Conservation (phyloP, 2,113 vertebrate species). For the Lagenorhynchus albirostris region DNA sequence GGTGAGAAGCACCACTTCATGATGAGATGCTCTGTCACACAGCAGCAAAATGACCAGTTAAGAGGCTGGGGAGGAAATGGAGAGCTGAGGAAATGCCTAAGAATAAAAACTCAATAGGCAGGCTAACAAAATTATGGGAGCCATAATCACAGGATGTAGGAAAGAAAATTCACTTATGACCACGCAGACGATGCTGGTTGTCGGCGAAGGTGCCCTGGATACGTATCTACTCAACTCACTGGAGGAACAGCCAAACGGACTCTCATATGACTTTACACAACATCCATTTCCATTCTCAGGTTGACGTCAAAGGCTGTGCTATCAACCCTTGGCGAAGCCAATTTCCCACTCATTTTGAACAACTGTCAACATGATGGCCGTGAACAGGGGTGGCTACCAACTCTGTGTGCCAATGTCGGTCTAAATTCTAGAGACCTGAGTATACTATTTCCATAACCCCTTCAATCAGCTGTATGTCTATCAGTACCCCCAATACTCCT, state of each 20-base stretch:
- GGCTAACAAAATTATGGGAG: conserved; percentile 54
- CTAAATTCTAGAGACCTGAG: neutral
- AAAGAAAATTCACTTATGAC: conserved; percentile 68
- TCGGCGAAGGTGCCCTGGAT: neutral
- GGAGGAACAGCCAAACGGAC: neutral
- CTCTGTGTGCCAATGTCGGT: neutral
- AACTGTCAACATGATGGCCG: neutral
- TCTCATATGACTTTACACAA: neutral
- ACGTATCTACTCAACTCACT: neutral
- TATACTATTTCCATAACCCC: neutral
- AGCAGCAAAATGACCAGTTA: conserved; percentile 35
- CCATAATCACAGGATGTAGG: conserved; percentile 58
- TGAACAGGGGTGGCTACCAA: neutral
- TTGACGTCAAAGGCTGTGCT: neutral
- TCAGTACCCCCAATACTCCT: neutral
- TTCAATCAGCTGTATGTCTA: neutral
- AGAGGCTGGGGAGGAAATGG: conserved; percentile 49
- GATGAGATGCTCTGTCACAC: neutral
- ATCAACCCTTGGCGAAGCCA: neutral
- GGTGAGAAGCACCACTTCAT: accelerated
- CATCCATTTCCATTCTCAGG: neutral
- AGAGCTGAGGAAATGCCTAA: conserved; percentile 41
- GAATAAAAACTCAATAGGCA: conserved; percentile 55
- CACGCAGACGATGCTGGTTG: neutral
- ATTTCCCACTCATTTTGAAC: neutral